A percentile compares a stretch with the other conserved stretches of the same genome.
These are phyloP conservation scores for Megalopta genalis DNA, from an alignment of 1,140 invertebrate species.

Conservation along the genomic window DNA sequence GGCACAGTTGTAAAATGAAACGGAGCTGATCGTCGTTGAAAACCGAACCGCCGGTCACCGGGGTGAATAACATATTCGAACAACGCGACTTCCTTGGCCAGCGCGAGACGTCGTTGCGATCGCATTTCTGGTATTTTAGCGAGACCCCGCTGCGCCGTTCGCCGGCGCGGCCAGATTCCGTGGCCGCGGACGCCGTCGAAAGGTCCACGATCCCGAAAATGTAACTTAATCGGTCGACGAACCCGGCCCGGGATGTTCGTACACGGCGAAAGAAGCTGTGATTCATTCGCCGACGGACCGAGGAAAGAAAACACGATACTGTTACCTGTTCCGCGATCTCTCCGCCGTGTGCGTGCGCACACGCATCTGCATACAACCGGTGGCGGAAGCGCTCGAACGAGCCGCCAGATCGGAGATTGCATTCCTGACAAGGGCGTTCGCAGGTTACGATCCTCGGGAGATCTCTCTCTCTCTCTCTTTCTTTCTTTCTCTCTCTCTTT, in stretches of 20 bases:
- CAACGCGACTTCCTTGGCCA: no score
- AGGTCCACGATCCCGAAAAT: not conserved
- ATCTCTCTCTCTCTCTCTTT: not conserved
- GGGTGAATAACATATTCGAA: no score
- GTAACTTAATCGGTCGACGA: not conserved
- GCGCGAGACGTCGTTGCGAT: no score
- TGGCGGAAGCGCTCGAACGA: conserved; percentile 15
- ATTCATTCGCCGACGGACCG: not conserved
- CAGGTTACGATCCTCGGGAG: not conserved
- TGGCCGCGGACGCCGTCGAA: not conserved
- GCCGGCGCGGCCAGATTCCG: no score
- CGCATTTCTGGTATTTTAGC: no score
- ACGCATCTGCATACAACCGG: conserved; percentile 22
- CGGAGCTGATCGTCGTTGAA: no score
- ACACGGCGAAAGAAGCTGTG: not conserved
- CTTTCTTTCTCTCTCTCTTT: no score
- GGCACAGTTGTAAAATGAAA: no score
- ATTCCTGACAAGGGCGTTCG: conserved; percentile 50
- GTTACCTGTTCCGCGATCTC: conserved; percentile 25
- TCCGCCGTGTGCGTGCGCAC: not conserved
- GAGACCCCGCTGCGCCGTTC: no score
- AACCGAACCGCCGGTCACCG: no score
- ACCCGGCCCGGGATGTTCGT: not conserved
- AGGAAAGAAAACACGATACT: conserved; percentile 31
- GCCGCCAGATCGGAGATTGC: conserved; percentile 42